Conservation (phyloP, 1,140 invertebrate genomes). For the Drosophila jambulina region DNA sequence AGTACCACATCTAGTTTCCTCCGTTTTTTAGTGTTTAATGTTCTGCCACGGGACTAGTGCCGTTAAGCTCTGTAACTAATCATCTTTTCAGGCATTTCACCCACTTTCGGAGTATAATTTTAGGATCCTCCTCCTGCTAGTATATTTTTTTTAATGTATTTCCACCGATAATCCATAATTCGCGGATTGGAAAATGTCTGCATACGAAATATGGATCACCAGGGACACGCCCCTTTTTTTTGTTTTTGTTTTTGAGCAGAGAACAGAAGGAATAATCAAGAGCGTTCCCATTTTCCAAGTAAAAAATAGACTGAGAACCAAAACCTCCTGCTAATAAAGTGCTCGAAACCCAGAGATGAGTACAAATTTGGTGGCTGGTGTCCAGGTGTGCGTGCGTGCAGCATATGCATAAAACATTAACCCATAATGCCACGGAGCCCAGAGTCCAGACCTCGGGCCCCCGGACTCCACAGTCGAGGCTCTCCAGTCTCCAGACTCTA, state of each 20-base stretch:
- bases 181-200: constrained; percentile 18
- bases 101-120: constrained; percentile 24
- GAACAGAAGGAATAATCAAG: constrained; percentile 40
- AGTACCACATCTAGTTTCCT: neutral
- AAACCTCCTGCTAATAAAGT: constrained; percentile 60
- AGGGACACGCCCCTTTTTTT: constrained; percentile 20
- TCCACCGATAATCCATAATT: constrained; percentile 38
- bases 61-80: constrained; percentile 20
- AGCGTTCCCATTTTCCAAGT: constrained; percentile 20
- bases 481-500: neutral
- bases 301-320: constrained; percentile 6
- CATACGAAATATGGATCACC: constrained; percentile 34
- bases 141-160: neutral
- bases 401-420: constrained; percentile 73
- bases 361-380: constrained; percentile 20
- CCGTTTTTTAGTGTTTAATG: neutral
- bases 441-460: constrained; percentile 46
- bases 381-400: constrained; percentile 67
- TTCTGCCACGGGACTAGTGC: constrained; percentile 1
- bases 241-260: neutral
- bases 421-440: constrained; percentile 53
- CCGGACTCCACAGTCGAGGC: neutral
- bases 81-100: constrained; percentile 14
- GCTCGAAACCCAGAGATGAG: constrained; percentile 39
- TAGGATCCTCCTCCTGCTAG: neutral